These are phyloP conservation scores for Tuta absoluta DNA, from an alignment of 2,888 invertebrate species.

Conservation along the genomic window DNA sequence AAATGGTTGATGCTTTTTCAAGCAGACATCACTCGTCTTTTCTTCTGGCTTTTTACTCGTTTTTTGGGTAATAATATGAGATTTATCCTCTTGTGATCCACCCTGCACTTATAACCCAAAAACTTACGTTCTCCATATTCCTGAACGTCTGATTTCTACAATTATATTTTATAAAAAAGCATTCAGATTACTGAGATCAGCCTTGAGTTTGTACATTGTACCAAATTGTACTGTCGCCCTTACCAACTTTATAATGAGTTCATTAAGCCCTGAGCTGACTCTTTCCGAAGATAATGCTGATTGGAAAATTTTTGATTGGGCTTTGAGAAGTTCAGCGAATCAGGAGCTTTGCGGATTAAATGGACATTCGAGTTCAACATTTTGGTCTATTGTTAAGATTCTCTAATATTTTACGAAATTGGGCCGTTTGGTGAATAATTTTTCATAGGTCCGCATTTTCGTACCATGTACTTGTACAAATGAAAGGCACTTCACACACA, in stretches of 20 bases:
- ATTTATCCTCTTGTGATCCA: too few species aligned
- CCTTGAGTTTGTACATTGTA: conserved; percentile 28
- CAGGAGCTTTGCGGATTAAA: conserved; percentile 24
- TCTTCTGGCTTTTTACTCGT: too few species aligned
- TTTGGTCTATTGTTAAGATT: not conserved
- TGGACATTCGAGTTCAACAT: not conserved
- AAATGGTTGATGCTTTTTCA: too few species aligned
- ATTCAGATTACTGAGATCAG: too few species aligned
- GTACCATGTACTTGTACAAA: too few species aligned
- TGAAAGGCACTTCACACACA: too few species aligned
- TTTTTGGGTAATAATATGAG: too few species aligned
- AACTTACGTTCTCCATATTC: too few species aligned
- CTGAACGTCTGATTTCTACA: too few species aligned
- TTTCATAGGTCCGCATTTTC: not conserved
- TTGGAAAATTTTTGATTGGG: conserved; percentile 53
- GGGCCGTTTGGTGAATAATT: not conserved
- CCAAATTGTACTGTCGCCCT: conserved; percentile 42
- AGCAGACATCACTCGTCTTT: too few species aligned
- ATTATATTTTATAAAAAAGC: too few species aligned
- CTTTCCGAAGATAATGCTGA: conserved; percentile 48
- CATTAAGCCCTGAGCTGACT: conserved; percentile 57
- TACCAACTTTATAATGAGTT: conserved; percentile 72
- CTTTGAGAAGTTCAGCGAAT: conserved; percentile 36
- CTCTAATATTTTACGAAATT: not conserved
- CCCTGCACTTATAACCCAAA: too few species aligned